Evolutionary conservation across 2,113 vertebrate genomes (phyloP).

Genomic region (Rhadina sibilatrix): DNA sequence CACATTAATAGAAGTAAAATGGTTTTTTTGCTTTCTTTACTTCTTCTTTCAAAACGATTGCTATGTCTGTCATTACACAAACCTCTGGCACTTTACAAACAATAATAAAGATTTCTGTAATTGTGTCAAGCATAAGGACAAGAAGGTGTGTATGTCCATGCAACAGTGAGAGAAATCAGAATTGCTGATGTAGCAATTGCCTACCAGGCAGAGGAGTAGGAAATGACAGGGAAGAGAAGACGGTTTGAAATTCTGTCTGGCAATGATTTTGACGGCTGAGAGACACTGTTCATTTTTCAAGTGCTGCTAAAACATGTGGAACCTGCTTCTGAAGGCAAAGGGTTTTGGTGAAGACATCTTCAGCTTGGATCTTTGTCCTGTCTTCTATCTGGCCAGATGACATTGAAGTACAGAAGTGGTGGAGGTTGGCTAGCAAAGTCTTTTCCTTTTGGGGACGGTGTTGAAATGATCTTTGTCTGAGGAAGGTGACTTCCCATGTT

Average conservation of each 20-base stretch:
- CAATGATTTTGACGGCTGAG: neutral
- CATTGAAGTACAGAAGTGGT: neutral
- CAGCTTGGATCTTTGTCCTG: neutral
- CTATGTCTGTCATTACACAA: neutral
- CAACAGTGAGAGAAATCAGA: neutral
- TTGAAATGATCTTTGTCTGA: neutral
- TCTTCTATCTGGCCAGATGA: neutral
- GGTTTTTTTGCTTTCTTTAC: neutral
- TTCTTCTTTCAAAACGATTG: neutral
- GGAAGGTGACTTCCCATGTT: neutral
- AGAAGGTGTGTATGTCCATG: neutral
- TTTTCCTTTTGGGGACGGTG: neutral
- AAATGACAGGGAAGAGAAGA: neutral
- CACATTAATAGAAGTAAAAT: conserved; percentile 1
- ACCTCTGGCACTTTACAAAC: neutral
- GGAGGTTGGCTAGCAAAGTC: neutral
- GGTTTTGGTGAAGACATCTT: neutral
- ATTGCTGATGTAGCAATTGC: neutral
- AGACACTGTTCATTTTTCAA: neutral
- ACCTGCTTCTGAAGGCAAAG: neutral
- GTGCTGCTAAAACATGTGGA: neutral
- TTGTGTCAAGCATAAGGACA: neutral
- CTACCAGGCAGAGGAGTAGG: neutral
- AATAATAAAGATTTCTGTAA: neutral
- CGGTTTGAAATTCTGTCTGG: neutral